Base-by-base conservation (phyloP, 2,797 vertebrate genomes). In the Lacerta viridis region DNA sequence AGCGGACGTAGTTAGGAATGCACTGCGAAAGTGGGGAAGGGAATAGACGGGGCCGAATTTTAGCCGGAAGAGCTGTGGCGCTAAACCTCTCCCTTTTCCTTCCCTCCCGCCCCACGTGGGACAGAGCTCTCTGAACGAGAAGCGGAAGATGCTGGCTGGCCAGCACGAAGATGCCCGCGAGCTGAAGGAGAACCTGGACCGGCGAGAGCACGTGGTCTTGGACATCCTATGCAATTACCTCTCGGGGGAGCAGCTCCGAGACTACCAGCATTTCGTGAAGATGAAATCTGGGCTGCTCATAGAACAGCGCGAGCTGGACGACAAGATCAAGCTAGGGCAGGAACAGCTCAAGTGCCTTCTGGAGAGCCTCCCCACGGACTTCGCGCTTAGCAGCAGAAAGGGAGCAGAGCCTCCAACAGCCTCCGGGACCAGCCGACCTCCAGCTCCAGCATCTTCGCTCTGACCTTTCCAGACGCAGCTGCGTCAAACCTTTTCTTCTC, bases 101-200 rank as follows among this genome's bases (percentile, higher is more conserved):
- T 29, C 17, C 29, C 36, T 55, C 43, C 23, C 13, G 2, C 9
- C 29, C 39, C 71, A 88, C 36, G 86, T 33, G 75, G 79, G 39
- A 50, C 96, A 99, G 99, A 98, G 97, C 13, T 98, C 97, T 0
- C 97, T 99, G 89, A 97, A 94, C 0, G 97, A 98, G 96, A 99
- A 99, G 93, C 97, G 97, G 81, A 98, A 96, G 72, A 96, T 98
- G 95, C 97, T 99, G 92, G 97, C 98, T 7, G 96, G 97, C 83
- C 99, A 99, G 95, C 98, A 98, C 0, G 98, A 99, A 89, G 99
- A 99, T 0, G 99, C 99, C 25, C 95, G 97, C 10, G 99, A 99
- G 91, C 97, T 99, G 85, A 99, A 99, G 97, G 98, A 99, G 94
- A 99, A 99, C 95, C 93, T 99, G 82, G 99, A 99, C 94, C 98